Percentiles rank a stretch among this genome's conserved stretches.
Conservation (phyloP, 2,113 vertebrate genomes). For the Dendrocopos noguchii region DNA sequence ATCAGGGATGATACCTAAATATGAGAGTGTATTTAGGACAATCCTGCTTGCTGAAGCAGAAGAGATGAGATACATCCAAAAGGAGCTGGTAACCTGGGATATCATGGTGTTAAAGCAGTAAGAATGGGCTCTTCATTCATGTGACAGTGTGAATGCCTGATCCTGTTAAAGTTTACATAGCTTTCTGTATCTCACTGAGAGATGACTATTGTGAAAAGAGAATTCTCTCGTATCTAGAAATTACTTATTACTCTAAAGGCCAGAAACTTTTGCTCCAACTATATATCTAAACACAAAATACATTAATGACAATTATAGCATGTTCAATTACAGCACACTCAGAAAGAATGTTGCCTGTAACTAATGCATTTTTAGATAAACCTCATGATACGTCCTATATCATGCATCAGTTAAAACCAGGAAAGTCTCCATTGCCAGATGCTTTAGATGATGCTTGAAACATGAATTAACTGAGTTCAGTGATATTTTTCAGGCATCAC, state of each 20-base stretch:
- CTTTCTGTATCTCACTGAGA: background rate
- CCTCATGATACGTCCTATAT: background rate
- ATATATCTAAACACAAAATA: background rate
- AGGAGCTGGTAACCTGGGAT: background rate
- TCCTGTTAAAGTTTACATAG: background rate
- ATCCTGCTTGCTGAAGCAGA: background rate
- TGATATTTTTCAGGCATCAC: background rate
- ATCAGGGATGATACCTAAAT: background rate
- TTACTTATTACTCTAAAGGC: background rate
- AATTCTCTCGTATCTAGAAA: background rate
- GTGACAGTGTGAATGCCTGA: background rate
- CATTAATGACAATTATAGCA: background rate
- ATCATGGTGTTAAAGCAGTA: background rate
- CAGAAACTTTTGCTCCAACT: background rate
- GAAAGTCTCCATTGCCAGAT: background rate
- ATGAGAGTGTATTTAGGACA: background rate
- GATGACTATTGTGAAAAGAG: background rate
- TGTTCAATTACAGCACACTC: background rate
- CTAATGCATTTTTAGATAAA: background rate
- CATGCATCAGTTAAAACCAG: background rate
- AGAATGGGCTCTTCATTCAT: background rate
- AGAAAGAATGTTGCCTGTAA: background rate
- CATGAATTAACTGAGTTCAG: background rate
- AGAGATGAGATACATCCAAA: background rate
- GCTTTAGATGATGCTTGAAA: background rate